Evolutionary conservation across 2,888 invertebrate genomes (phyloP).

Genomic region (Mythimna ferrago): DNA sequence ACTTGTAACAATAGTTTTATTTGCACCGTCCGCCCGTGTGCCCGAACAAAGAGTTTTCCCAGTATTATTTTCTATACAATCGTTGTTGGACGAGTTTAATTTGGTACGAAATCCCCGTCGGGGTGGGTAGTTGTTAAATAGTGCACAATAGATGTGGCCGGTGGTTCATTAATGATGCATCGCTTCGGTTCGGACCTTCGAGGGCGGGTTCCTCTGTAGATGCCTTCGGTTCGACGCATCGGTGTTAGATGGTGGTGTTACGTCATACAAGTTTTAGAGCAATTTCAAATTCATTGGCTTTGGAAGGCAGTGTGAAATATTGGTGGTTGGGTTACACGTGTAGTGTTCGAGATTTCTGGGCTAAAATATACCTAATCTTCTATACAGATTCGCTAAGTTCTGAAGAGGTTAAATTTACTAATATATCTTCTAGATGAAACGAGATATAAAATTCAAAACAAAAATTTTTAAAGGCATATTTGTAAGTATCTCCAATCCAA

Average conservation of each 20-base stretch:
- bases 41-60: conserved; percentile 80
- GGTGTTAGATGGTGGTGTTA: conserved; percentile 59
- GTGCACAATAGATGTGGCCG: conserved; percentile 87
- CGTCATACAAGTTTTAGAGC: conserved; percentile 43
- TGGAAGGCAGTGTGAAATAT: conserved; percentile 16
- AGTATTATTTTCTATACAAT: conserved; percentile 84
- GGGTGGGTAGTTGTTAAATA: conserved; percentile 85
- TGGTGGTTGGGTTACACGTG: background rate
- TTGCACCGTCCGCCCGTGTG: conserved; percentile 76
- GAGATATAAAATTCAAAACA: background rate
- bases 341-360: background rate
- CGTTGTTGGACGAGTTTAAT: conserved; percentile 79
- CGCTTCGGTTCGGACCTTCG: conserved; percentile 81
- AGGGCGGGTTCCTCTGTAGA: conserved; percentile 75
- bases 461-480: background rate
- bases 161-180: conserved; percentile 85
- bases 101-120: conserved; percentile 75
- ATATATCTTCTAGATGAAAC: background rate
- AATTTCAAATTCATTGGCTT: conserved; percentile 45
- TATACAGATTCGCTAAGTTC: background rate
- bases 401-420: background rate
- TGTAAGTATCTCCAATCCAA: conserved; percentile 18
- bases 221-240: conserved; percentile 72
- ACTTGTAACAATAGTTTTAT: conserved; percentile 84
- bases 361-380: background rate